Evolutionary conservation across 2,888 invertebrate genomes (phyloP).

Genomic region (Ichneumon xanthorius): DNA sequence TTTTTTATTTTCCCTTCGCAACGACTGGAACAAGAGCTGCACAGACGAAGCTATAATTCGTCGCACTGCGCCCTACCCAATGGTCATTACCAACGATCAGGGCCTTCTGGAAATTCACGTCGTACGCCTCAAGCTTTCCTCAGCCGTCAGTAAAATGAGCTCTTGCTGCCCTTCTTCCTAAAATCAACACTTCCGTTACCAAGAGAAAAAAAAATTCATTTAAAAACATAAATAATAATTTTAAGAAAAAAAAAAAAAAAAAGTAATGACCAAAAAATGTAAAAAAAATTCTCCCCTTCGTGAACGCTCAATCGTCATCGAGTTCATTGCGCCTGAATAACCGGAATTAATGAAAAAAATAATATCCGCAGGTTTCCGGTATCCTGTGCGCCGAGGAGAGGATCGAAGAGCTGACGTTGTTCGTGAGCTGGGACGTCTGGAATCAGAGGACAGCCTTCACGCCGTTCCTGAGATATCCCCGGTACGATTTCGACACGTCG

Average conservation of each 20-base stretch:
- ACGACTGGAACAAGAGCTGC: slow-evolving; percentile 47
- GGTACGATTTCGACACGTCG: slow-evolving; percentile 78
- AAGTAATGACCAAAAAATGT: too few relatives aligned
- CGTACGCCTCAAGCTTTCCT: slow-evolving; percentile 74
- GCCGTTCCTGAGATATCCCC: slow-evolving; percentile 73
- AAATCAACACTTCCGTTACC: too few relatives aligned
- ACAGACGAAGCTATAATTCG: slow-evolving; percentile 37
- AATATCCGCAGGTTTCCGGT: slow-evolving; percentile 69
- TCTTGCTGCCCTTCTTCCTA: neutral
- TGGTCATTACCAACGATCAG: slow-evolving; percentile 74
- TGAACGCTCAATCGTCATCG: neutral
- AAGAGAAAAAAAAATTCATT: too few relatives aligned
- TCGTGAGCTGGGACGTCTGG: slow-evolving; percentile 77
- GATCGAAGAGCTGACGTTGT: slow-evolving; percentile 71
- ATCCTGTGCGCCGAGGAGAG: slow-evolving; percentile 54
- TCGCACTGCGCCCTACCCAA: slow-evolving; percentile 66
- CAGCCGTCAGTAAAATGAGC: slow-evolving; percentile 72
- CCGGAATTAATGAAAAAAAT: slow-evolving; percentile 20
- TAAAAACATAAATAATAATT: too few relatives aligned
- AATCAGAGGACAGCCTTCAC: slow-evolving; percentile 75
- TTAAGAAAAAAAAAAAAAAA: too few relatives aligned
- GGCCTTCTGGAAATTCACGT: slow-evolving; percentile 79
- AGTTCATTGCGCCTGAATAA: neutral
- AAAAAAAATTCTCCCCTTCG: too few relatives aligned
- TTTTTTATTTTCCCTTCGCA: slow-evolving; percentile 16